phyloP scores from a whole-genome alignment of 2,888 invertebrate genomes.

The Platycheirus albimanus region DNA sequence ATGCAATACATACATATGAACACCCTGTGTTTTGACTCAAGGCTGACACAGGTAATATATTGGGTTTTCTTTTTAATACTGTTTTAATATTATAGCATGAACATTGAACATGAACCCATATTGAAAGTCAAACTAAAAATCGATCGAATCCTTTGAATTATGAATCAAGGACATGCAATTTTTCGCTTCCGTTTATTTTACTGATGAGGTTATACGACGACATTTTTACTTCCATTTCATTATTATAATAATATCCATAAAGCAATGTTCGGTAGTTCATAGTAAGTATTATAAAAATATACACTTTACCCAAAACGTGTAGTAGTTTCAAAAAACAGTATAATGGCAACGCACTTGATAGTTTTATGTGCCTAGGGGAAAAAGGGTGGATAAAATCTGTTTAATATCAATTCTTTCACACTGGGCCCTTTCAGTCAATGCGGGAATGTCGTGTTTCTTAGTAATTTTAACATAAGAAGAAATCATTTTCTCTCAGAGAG shows the following conservation, averaged over 20 bases:
- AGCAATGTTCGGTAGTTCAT: conserved; percentile 29
- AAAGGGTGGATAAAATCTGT: conserved; percentile 25
- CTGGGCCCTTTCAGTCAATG: neutral
- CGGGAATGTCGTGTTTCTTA: conserved; percentile 24
- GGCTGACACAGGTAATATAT: too few relatives aligned
- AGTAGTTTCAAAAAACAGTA: conserved; percentile 12
- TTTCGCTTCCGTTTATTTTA: conserved; percentile 7
- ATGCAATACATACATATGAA: too few relatives aligned
- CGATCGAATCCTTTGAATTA: conserved; percentile 51
- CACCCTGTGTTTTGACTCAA: too few relatives aligned
- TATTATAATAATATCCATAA: conserved; percentile 13
- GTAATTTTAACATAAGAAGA: conserved; percentile 4
- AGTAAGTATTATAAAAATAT: neutral
- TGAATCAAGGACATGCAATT: conserved; percentile 59
- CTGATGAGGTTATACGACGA: conserved; percentile 23
- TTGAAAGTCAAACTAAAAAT: conserved; percentile 39
- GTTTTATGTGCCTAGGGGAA: neutral
- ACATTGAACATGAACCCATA: conserved; percentile 9
- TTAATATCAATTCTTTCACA: conserved; percentile 5
- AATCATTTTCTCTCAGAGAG: neutral
- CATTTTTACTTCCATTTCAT: conserved; percentile 33
- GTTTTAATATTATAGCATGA: neutral
- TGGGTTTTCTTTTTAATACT: too few relatives aligned
- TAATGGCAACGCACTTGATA: neutral
- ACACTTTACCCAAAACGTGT: conserved; percentile 11